Percentiles rank a stretch among this genome's conserved stretches.
Conservation (phyloP, 2,888 invertebrate species). For the Ferdinandea cuprea region DNA sequence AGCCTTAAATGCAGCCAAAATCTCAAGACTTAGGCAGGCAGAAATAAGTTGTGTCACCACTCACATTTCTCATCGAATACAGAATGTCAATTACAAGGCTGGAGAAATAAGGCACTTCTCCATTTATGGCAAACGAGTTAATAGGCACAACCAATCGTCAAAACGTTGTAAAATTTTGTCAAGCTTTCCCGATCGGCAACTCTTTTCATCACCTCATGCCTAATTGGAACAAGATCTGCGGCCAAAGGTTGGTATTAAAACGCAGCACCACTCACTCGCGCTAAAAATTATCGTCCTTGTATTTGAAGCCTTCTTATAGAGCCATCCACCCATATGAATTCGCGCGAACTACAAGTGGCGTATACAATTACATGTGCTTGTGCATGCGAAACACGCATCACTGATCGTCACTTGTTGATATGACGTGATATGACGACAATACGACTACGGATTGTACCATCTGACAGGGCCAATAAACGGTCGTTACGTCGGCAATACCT, state of each 20-base stretch:
- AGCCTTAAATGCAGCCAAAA: too few species aligned
- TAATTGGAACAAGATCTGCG: neutral
- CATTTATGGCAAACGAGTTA: too few species aligned
- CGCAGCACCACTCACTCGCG: neutral
- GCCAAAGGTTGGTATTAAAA: too few species aligned
- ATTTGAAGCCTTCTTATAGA: neutral
- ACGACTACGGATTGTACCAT: slow-evolving; percentile 65
- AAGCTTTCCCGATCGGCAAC: neutral
- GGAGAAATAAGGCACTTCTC: too few species aligned
- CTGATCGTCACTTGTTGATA: slow-evolving; percentile 65
- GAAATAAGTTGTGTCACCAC: too few species aligned
- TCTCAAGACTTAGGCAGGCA: too few species aligned
- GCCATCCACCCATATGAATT: slow-evolving; percentile 53
- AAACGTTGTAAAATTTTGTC: too few species aligned
- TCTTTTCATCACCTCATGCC: neutral
- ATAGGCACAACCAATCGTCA: too few species aligned
- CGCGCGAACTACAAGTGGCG: slow-evolving; percentile 30
- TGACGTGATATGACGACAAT: slow-evolving; percentile 72
- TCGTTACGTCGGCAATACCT: slow-evolving; percentile 60
- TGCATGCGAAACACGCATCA: slow-evolving; percentile 63
- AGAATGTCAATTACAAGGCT: too few species aligned
- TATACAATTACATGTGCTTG: slow-evolving; percentile 53
- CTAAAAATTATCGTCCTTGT: slow-evolving; percentile 29
- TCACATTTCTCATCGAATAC: too few species aligned
- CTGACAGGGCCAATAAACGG: slow-evolving; percentile 73